These are phyloP conservation scores for Lepidocyrtoides sp. DNA, from an alignment of 2,888 invertebrate genomes.

Conservation along the genomic window DNA sequence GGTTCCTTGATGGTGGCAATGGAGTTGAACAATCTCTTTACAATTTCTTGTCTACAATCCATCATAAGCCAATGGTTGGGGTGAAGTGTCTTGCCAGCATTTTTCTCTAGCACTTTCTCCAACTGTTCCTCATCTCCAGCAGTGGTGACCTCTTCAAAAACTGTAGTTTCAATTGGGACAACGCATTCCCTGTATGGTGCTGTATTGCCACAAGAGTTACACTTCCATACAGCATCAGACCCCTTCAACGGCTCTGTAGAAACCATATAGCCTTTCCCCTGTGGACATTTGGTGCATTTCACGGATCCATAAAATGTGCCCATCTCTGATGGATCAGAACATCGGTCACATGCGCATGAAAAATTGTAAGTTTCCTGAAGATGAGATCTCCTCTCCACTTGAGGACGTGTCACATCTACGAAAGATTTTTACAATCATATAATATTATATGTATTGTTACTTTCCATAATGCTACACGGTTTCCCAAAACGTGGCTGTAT, in stretches of 20 bases:
- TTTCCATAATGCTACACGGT: neutral
- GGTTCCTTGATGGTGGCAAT: conserved; percentile 74
- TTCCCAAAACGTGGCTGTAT: too few species aligned
- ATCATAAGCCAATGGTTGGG: conserved; percentile 81
- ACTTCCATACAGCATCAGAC: conserved; percentile 79
- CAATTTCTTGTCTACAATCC: conserved; percentile 80
- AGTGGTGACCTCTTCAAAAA: conserved; percentile 72
- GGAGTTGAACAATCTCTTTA: conserved; percentile 77
- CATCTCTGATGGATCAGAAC: conserved; percentile 79
- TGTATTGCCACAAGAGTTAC: conserved; percentile 75
- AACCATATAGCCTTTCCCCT: conserved; percentile 79
- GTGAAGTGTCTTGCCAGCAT: conserved; percentile 72
- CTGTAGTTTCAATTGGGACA: conserved; percentile 75
- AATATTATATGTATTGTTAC: neutral
- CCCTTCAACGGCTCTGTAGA: conserved; percentile 80
- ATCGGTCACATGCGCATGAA: conserved; percentile 77
- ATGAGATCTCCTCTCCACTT: conserved; percentile 77
- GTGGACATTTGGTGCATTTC: conserved; percentile 80
- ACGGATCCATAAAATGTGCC: conserved; percentile 79
- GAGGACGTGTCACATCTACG: conserved; percentile 77
- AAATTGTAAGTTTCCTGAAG: conserved; percentile 80
- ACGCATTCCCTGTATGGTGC: conserved; percentile 74
- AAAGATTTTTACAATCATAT: too few species aligned
- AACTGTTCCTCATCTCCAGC: conserved; percentile 74
- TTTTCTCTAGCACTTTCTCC: conserved; percentile 73